Conservation (phyloP, 2,888 invertebrate genomes). For the Nomada ferruginata region DNA sequence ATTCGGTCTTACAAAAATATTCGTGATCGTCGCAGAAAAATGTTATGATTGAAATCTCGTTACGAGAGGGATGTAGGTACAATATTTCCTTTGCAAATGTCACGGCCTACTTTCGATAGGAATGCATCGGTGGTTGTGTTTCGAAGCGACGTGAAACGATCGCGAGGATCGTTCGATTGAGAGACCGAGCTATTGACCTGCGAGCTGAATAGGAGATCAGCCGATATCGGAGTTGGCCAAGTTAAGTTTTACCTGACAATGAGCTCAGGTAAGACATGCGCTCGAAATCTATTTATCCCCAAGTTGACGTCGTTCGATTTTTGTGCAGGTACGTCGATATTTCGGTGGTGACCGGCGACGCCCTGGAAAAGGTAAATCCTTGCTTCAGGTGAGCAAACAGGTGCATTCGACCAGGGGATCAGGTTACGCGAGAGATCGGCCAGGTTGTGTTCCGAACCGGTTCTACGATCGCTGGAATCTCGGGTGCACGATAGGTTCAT, state of each 20-base stretch:
- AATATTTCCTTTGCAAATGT: constrained; percentile 10
- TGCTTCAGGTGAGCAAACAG: constrained; percentile 80
- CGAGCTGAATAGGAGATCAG: constrained; percentile 58
- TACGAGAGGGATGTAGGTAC: too few relatives aligned
- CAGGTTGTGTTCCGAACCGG: constrained; percentile 69
- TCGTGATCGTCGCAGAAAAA: neutral
- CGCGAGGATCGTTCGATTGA: constrained; percentile 55
- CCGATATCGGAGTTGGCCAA: constrained; percentile 39
- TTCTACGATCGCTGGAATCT: constrained; percentile 58
- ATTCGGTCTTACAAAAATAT: too few relatives aligned
- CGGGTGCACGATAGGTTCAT: constrained; percentile 29
- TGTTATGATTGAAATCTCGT: too few relatives aligned
- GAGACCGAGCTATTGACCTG: constrained; percentile 63
- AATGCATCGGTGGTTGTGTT: constrained; percentile 8
- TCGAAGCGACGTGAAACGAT: constrained; percentile 30
- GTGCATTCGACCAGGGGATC: constrained; percentile 78
- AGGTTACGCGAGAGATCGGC: constrained; percentile 75
- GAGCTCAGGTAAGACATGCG: constrained; percentile 5
- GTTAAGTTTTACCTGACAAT: constrained; percentile 24
- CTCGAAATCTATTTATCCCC: neutral
- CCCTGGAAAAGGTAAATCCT: constrained; percentile 71
- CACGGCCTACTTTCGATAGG: constrained; percentile 24
- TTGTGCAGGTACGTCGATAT: neutral
- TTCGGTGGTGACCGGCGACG: constrained; percentile 29
- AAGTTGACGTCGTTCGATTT: neutral